These are phyloP conservation scores for Emys orbicularis DNA, from an alignment of 2,797 vertebrate genomes.

Conservation along the genomic window DNA sequence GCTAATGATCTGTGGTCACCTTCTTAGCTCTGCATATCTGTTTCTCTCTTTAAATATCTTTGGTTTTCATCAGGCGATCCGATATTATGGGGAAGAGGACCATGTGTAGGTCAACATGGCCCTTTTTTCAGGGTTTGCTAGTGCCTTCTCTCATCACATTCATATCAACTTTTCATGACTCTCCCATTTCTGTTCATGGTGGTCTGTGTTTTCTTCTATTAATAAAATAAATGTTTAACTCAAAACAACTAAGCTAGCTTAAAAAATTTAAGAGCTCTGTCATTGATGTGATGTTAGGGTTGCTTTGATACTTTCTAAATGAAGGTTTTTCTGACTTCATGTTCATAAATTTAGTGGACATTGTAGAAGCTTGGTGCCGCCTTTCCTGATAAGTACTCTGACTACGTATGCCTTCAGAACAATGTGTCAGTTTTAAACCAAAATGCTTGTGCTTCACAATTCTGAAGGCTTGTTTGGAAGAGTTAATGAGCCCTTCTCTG, in stretches of 20 bases:
- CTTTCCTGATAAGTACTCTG: not conserved
- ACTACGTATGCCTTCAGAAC: not conserved
- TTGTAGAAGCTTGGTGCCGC: not conserved
- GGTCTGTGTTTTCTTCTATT: not conserved
- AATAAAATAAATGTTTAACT: not conserved
- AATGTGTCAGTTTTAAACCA: not conserved
- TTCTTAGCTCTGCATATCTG: not conserved
- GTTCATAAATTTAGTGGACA: not conserved
- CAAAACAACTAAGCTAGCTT: not conserved
- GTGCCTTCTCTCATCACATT: rapidly evolving
- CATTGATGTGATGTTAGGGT: not conserved
- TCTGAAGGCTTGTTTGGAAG: not conserved
- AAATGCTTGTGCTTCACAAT: not conserved
- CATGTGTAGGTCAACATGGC: not conserved
- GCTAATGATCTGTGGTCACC: not conserved
- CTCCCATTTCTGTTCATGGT: rapidly evolving
- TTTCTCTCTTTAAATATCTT: rapidly evolving
- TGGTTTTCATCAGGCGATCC: not conserved
- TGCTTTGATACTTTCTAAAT: not conserved
- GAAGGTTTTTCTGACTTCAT: not conserved
- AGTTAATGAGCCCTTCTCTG: not conserved
- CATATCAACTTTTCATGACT: not conserved
- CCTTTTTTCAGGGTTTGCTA: not conserved
- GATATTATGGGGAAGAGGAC: not conserved
- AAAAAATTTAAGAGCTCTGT: not conserved